These are phyloP conservation scores for Lochmaea capreae DNA, from an alignment of 2,888 invertebrate genomes.

Conservation along the genomic window DNA sequence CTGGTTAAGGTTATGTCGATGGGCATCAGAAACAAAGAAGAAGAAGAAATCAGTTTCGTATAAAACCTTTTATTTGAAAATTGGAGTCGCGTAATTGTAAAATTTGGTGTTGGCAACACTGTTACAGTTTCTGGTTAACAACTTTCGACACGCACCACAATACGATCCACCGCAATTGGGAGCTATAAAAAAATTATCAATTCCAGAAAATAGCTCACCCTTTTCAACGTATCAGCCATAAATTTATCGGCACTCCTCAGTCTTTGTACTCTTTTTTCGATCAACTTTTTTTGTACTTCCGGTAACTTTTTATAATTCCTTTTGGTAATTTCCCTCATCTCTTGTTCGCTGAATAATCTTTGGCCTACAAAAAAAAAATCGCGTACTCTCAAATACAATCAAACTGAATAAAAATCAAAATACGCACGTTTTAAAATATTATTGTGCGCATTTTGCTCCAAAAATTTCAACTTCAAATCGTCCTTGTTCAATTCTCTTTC, in stretches of 20 bases:
- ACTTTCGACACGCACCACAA: no score
- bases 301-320: constrained; percentile 77
- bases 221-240: constrained; percentile 81
- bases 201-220: constrained; percentile 64
- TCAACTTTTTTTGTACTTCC: constrained; percentile 76
- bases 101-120: no score
- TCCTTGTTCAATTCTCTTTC: constrained; percentile 62
- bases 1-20: no score
- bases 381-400: constrained; percentile 6
- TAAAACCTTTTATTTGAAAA: no score
- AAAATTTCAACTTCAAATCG: constrained; percentile 60
- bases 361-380: constrained; percentile 44
- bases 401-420: neutral
- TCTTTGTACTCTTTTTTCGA: constrained; percentile 71
- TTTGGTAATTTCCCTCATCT: constrained; percentile 72
- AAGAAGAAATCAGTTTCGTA: no score
- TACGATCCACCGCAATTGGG: no score
- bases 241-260: constrained; percentile 75
- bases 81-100: no score
- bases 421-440: constrained; percentile 34
- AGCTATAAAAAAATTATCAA: neutral
- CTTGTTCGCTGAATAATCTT: constrained; percentile 59
- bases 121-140: no score
- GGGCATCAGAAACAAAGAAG: no score
- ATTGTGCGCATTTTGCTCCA: constrained; percentile 46